phyloP scores from a whole-genome alignment of 2,797 vertebrate genomes.

The Hyperoplus immaculatus region DNA sequence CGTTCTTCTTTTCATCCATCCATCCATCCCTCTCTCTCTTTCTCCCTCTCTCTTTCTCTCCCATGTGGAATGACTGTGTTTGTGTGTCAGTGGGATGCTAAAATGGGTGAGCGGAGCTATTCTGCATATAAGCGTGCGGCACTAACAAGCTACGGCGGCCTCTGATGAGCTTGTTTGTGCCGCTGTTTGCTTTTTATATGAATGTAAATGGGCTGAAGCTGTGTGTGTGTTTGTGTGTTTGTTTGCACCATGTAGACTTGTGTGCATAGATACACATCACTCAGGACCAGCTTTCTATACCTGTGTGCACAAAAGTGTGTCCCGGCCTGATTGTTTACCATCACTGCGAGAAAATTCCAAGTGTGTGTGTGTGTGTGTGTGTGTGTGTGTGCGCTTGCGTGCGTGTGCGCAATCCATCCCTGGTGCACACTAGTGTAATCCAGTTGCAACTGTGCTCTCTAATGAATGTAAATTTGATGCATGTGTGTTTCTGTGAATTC shows the following conservation, averaged over 20 bases:
- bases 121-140: constrained; percentile 70
- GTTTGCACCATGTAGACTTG: not conserved
- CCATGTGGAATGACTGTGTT: constrained; percentile 56
- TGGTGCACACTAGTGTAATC: constrained; percentile 49
- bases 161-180: constrained; percentile 82
- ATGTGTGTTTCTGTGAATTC: constrained; percentile 69
- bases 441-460: constrained; percentile 48
- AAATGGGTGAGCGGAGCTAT: constrained; percentile 67
- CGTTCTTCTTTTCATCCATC: constrained; percentile 64
- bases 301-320: not conserved
- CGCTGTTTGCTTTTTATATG: constrained; percentile 60
- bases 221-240: constrained; percentile 23
- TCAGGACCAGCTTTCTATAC: constrained; percentile 24
- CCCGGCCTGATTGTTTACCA: constrained; percentile 51
- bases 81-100: constrained; percentile 73
- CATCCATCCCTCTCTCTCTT: constrained; percentile 19
- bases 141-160: constrained; percentile 75
- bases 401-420: not conserved
- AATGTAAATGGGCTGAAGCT: constrained; percentile 67
- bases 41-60: not conserved
- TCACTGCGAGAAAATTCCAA: constrained; percentile 37
- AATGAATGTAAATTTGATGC: constrained; percentile 73
- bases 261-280: constrained; percentile 14
- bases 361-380: constrained; percentile 8
- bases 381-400: constrained; percentile 5